Conservation (phyloP, 2,888 invertebrate species). For the Holacanthella duospinosa region DNA sequence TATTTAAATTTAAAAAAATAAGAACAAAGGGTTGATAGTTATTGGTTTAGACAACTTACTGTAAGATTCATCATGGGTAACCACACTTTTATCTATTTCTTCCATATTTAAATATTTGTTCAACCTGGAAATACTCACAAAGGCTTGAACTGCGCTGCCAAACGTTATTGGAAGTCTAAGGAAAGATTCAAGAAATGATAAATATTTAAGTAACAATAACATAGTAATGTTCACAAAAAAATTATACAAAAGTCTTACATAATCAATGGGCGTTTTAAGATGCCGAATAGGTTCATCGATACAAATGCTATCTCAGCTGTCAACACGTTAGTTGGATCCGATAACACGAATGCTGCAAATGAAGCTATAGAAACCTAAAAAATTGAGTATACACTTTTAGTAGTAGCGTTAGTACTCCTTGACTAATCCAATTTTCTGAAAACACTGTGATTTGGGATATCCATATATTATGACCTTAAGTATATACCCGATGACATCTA, state of each 20-base stretch:
- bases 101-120: conserved; percentile 48
- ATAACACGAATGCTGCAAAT: conserved; percentile 68
- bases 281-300: conserved; percentile 73
- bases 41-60: too few relatives aligned
- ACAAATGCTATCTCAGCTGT: conserved; percentile 76
- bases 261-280: conserved; percentile 73
- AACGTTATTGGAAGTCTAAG: not conserved
- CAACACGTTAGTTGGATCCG: conserved; percentile 58
- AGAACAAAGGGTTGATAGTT: too few relatives aligned
- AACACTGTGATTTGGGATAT: too few relatives aligned
- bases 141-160: conserved; percentile 17
- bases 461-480: too few relatives aligned
- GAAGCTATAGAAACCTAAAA: conserved; percentile 46
- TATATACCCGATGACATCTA: too few relatives aligned
- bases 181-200: too few relatives aligned
- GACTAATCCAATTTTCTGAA: too few relatives aligned
- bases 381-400: too few relatives aligned
- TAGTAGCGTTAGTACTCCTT: too few relatives aligned
- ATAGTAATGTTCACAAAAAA: too few relatives aligned
- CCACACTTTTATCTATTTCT: conserved; percentile 46
- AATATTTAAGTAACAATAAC: too few relatives aligned
- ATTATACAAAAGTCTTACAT: conserved; percentile 87
- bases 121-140: conserved; percentile 48
- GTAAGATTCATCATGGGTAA: conserved; percentile 35
- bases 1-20: too few relatives aligned